phyloP scores from a whole-genome alignment of 1,140 invertebrate genomes.

The Heliconius himera region DNA sequence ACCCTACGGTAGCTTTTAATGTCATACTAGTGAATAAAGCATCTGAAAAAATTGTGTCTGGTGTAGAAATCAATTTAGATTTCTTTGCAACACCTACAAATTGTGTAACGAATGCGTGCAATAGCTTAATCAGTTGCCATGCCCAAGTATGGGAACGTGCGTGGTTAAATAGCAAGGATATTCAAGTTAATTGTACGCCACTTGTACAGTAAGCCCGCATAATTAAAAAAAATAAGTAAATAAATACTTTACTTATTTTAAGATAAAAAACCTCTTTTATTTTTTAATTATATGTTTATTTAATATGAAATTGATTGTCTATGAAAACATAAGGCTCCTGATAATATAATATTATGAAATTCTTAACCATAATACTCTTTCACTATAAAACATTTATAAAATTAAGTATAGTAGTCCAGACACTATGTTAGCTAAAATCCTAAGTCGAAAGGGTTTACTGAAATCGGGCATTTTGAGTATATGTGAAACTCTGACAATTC shows the following conservation, averaged over 20 bases:
- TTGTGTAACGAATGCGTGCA: neutral
- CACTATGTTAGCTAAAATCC: neutral
- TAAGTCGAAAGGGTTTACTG: neutral
- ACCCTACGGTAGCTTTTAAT: neutral
- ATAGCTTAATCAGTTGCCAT: neutral
- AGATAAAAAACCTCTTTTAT: too few species aligned
- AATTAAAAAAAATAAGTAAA: neutral
- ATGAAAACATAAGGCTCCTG: too few species aligned
- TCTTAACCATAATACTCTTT: too few species aligned
- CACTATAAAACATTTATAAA: too few species aligned
- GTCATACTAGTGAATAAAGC: neutral
- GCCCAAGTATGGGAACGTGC: neutral
- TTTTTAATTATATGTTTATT: too few species aligned
- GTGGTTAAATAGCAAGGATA: neutral
- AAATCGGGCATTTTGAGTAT: neutral
- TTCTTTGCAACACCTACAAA: neutral
- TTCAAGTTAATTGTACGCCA: neutral
- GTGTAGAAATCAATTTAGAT: neutral
- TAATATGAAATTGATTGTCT: too few species aligned
- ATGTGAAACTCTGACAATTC: neutral
- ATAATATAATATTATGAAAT: too few species aligned
- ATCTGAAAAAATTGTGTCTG: neutral
- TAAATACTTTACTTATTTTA: too few species aligned
- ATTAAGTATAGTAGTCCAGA: too few species aligned
- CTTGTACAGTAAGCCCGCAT: neutral